Evolutionary conservation across 2,797 vertebrate species (phyloP), one percentile per base, ranked within the genome.

Genomic region (Muraenolepis orangiensis): DNA sequence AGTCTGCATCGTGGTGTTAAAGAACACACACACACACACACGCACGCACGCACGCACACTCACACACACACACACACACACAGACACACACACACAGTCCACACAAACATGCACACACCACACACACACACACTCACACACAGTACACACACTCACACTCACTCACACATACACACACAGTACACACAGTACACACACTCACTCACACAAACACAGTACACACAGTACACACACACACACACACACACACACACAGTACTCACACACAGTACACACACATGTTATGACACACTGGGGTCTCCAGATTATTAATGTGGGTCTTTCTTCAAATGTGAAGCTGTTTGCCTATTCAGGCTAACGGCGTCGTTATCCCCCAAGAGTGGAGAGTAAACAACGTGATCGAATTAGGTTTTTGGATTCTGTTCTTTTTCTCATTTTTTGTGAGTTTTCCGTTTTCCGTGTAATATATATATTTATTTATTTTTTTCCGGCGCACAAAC

Each of bases 301-400:
- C 80, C 32, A 3, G 32, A 34, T 7, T 34, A 34, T 34, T 34
- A 34, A 34, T 34, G 32, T 34, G 32, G 32, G 3, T 34, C 32
- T 34, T 34, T 34, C 32, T 34, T 34, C 32, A 34, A 34, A 34
- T 34, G 3, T 7, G 32, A 7, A 66, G 66, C 80, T 74, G 76
- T 28, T 76, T 74, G 64, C 66, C 70, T 78, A 90, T 90, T 84
- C 81, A 84, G 84, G 86, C 81, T 89, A 87, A 89, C 83, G 83
- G 85, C 87, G 88, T 87, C 86, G 87, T 79, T 0, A 69, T 72
- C 77, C 89, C 88, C 85, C 87, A 23, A 51, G 81, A 85, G 87
- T n/a, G 78, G 76, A 72, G 57, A 42, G 76, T 81, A 86, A 87
- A 90, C 87, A 89, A 86, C 75, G 69, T 72, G 76, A 87, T 81